Conservation (phyloP, 2,113 vertebrate genomes). For the Oreotrochilus melanogaster region DNA sequence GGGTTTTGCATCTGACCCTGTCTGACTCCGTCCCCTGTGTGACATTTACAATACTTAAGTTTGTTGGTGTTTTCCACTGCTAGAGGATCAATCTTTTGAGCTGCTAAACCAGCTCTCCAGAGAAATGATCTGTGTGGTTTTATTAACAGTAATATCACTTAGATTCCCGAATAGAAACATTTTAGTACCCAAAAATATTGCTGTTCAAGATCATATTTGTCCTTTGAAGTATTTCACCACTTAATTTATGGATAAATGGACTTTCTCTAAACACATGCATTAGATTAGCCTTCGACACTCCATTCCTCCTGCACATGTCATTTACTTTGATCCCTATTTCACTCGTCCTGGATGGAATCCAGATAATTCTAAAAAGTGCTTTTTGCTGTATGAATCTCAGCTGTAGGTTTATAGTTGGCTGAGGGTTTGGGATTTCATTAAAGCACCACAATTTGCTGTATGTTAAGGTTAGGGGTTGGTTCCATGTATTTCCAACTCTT, state of each 20-base stretch:
- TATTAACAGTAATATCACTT: slow-evolving; percentile 52
- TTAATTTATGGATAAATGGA: slow-evolving; percentile 69
- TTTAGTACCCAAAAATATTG: slow-evolving; percentile 59
- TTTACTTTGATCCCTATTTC: slow-evolving; percentile 73
- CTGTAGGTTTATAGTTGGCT: slow-evolving; percentile 50
- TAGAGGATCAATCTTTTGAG: not conserved
- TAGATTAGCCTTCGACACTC: slow-evolving; percentile 65
- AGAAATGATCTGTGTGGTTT: slow-evolving; percentile 47
- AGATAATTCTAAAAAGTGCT: slow-evolving; percentile 65
- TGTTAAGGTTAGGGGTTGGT: not conserved
- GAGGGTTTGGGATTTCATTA: slow-evolving; percentile 55
- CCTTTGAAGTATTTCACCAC: slow-evolving; percentile 70
- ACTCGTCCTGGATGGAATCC: slow-evolving; percentile 41
- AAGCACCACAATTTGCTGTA: slow-evolving; percentile 49
- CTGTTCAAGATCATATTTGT: slow-evolving; percentile 57
- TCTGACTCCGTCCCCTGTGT: not conserved
- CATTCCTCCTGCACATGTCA: slow-evolving; percentile 65
- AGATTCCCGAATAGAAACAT: slow-evolving; percentile 55
- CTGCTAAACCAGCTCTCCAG: slow-evolving; percentile 40
- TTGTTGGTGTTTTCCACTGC: slow-evolving; percentile 35
- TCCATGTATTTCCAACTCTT: slow-evolving; percentile 15
- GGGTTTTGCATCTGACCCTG: not conserved
- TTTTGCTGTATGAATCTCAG: slow-evolving; percentile 65
- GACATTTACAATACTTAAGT: not conserved
- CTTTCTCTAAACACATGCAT: slow-evolving; percentile 66